phyloP scores from a whole-genome alignment of 2,888 invertebrate genomes.

The Caenorhabditis becei region DNA sequence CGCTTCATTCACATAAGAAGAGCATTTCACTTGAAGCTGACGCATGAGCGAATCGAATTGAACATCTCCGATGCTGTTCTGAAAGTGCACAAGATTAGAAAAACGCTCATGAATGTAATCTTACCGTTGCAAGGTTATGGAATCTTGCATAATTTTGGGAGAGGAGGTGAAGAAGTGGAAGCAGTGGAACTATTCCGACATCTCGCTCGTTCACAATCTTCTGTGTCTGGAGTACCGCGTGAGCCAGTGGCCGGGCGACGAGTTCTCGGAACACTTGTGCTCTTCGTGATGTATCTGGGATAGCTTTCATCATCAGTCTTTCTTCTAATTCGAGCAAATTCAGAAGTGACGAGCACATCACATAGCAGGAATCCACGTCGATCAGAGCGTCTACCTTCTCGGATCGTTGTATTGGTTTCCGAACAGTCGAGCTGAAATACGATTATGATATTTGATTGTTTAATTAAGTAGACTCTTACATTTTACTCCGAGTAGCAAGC shows the following conservation, averaged over 20 bases:
- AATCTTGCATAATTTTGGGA: constrained; percentile 66
- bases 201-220: constrained; percentile 63
- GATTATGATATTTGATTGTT: background rate
- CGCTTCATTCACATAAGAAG: constrained; percentile 62
- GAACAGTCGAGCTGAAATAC: constrained; percentile 29
- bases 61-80: constrained; percentile 67
- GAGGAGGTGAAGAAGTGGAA: constrained; percentile 70
- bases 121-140: constrained; percentile 69
- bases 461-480: constrained; percentile 15
- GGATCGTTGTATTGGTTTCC: constrained; percentile 33
- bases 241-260: constrained; percentile 63
- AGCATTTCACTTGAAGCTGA: constrained; percentile 64
- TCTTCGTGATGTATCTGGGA: constrained; percentile 67
- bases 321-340: constrained; percentile 67
- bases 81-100: constrained; percentile 19
- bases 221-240: constrained; percentile 60
- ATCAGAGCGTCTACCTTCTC: constrained; percentile 48
- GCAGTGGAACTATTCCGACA: constrained; percentile 64
- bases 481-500: constrained; percentile 33
- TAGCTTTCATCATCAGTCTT: constrained; percentile 64
- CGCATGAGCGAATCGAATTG: constrained; percentile 69
- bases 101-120: background rate
- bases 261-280: constrained; percentile 73
- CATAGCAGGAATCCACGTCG: constrained; percentile 60
- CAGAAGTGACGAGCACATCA: constrained; percentile 64